Evolutionary conservation across 2,797 vertebrate species (phyloP), one percentile per base, ranked within the genome.

Genomic region (Thunnus albacares): DNA sequence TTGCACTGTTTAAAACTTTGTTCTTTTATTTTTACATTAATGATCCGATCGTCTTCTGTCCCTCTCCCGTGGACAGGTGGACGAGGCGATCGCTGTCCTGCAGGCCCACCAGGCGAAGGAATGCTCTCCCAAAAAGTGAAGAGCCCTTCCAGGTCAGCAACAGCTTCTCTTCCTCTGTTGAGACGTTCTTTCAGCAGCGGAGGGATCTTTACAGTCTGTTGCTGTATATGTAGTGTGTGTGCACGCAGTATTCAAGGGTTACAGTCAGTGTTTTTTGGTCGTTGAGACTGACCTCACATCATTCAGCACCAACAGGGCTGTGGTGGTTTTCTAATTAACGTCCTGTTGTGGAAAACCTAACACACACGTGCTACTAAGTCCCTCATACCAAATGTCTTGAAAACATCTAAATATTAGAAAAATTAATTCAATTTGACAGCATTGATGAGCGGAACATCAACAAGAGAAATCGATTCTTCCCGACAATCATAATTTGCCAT

Each of bases 51-150:
- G 0, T 41, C 41, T 33, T 14, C 8, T 35, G 28, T 38, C 35
- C 4, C 17, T 52, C 10, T 67, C 1, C 33, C 59, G 51, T 14
- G 59, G 12, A 74, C 79, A 99, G 98, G 96, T 98, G 3, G 96
- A 98, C 11, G 98, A 99, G 78, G 98, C 98, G 0, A 95, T 99
- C 0, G 95, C 96, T 0, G 97, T 99, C 70, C 92, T 99, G 30
- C 97, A 98, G 81, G 97, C 96, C 5, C 98, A 99, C 86, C 97
- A 97, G 90, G 95, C 83, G 0, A 89, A 95, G 0, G 97, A 97
- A 59, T 26, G 80, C 2, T 81, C 95, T 7, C 90, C 87, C 4
- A 96, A 95, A 82, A 94, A 96, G 80, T 96, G 85, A 94, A 70
- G 49, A 56, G 38, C 18, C 53, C 51, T 76, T 82, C 89, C 73